These are phyloP conservation scores for Galemys pyrenaicus DNA, from an alignment of 2,113 vertebrate genomes.

Conservation along the genomic window DNA sequence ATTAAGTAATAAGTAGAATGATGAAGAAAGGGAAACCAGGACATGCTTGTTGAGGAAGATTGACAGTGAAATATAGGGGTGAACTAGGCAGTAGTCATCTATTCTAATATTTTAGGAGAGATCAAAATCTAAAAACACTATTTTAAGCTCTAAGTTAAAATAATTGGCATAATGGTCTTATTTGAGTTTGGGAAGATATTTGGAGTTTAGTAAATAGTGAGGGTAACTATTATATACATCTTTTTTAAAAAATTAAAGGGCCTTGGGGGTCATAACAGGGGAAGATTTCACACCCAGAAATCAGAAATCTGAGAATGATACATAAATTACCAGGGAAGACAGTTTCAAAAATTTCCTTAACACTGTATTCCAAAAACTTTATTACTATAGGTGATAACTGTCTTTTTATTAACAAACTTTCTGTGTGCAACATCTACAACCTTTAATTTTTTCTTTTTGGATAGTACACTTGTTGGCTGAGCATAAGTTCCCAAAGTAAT, in stretches of 20 bases:
- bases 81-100: not conserved
- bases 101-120: not conserved
- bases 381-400: not conserved
- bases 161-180: not conserved
- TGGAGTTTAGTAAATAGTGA: not conserved
- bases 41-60: not conserved
- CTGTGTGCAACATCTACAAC: not conserved
- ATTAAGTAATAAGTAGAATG: not conserved
- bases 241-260: slow-evolving; percentile 3
- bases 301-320: not conserved
- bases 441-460: not conserved
- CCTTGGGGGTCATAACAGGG: not conserved
- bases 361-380: not conserved
- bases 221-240: not conserved
- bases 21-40: slow-evolving; percentile 2
- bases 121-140: not conserved
- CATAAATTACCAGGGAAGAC: not conserved
- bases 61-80: not conserved
- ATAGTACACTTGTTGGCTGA: not conserved
- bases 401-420: not conserved
- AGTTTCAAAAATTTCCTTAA: not conserved
- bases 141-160: slow-evolving; percentile 16
- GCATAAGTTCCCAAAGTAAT: not conserved
- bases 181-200: not conserved
- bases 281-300: not conserved